A percentile compares a stretch with the other conserved stretches of the same genome.
Conservation (phyloP, 2,888 invertebrate species). For the Thera obeliscata region DNA sequence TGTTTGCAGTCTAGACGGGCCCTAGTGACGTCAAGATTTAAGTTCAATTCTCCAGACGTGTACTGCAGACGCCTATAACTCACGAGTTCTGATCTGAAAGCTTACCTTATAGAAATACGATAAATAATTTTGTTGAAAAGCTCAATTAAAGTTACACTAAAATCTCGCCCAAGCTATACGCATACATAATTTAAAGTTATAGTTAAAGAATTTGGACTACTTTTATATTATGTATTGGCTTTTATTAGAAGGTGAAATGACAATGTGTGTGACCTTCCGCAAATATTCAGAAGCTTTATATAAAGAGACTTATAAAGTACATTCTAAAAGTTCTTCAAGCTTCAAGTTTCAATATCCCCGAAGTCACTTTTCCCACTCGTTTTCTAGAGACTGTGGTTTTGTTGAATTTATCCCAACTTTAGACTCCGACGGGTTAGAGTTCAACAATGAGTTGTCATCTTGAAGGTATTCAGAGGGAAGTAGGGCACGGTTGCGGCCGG, state of each 20-base stretch:
- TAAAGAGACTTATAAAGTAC: not conserved
- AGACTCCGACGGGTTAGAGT: conserved; percentile 45
- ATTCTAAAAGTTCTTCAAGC: not conserved
- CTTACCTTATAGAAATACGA: too few species aligned
- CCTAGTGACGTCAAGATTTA: conserved; percentile 56
- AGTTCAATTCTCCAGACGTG: conserved; percentile 48
- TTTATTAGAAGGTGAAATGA: too few species aligned
- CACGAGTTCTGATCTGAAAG: too few species aligned
- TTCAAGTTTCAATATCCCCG: conserved; percentile 12
- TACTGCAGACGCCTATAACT: conserved; percentile 39
- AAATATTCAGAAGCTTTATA: not conserved
- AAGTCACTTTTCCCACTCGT: conserved; percentile 9
- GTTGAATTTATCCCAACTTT: conserved; percentile 40
- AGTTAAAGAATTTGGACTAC: too few species aligned
- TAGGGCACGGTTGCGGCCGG: conserved; percentile 55
- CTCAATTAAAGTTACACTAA: too few species aligned
- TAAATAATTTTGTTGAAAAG: not conserved
- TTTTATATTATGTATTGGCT: too few species aligned
- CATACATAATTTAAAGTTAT: too few species aligned
- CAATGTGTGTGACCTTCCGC: too few species aligned
- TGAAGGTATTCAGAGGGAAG: conserved; percentile 53
- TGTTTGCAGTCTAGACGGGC: conserved; percentile 66
- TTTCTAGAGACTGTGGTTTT: conserved; percentile 25
- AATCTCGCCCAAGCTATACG: too few species aligned
- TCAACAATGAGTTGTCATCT: conserved; percentile 56